phyloP scores from a whole-genome alignment of 1,140 invertebrate genomes.

The Pseudomyrmex dendroicus region DNA sequence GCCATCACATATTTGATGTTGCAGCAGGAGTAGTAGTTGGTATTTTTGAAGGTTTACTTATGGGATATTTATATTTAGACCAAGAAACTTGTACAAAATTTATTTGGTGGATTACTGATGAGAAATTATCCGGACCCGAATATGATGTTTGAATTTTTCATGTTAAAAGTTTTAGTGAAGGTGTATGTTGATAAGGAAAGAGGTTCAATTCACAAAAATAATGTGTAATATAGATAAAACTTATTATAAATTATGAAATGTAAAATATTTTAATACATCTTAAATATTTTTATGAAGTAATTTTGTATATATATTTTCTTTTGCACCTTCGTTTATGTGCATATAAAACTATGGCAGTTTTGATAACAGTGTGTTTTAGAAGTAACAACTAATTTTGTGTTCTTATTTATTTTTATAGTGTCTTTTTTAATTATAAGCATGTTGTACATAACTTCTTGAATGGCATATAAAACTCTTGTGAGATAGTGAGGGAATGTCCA shows the following conservation, averaged over 20 bases:
- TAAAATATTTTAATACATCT: too few relatives aligned
- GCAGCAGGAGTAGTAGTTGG: conserved; percentile 91
- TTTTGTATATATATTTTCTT: too few relatives aligned
- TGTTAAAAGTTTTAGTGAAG: not conserved
- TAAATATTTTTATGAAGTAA: too few relatives aligned
- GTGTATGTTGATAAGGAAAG: too few relatives aligned
- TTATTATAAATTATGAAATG: too few relatives aligned
- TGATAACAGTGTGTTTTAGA: too few relatives aligned
- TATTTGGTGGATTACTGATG: conserved; percentile 86
- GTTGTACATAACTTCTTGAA: not conserved
- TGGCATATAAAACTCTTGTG: conserved; percentile 36
- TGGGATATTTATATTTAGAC: conserved; percentile 89
- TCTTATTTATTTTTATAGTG: not conserved
- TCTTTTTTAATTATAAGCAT: not conserved
- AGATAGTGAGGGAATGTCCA: not conserved
- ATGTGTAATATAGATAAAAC: too few relatives aligned
- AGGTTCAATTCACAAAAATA: too few relatives aligned
- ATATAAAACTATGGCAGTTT: too few relatives aligned
- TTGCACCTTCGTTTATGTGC: too few relatives aligned
- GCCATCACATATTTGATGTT: conserved; percentile 96
- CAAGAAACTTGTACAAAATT: conserved; percentile 83
- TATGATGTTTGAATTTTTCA: conserved; percentile 71
- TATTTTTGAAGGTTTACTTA: conserved; percentile 88
- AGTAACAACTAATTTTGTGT: not conserved
- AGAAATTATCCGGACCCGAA: conserved; percentile 86